These are phyloP conservation scores for Diachrysia chrysitis DNA, from an alignment of 2,888 invertebrate genomes.

Conservation along the genomic window DNA sequence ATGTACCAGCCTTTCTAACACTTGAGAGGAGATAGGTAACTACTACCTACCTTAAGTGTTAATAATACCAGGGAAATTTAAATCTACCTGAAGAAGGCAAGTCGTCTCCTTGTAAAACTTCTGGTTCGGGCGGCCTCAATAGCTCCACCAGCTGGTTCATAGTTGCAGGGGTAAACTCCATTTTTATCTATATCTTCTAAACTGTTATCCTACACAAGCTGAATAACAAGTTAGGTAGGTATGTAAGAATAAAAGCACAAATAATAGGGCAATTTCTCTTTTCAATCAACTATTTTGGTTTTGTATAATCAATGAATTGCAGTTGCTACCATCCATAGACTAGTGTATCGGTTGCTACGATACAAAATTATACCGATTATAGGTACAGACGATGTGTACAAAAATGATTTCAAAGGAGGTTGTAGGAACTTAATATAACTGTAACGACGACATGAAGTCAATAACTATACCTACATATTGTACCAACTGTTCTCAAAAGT, in stretches of 20 bases:
- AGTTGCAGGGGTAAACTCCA: constrained; percentile 71
- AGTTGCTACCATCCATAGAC: too few relatives aligned
- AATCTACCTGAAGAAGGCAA: constrained; percentile 59
- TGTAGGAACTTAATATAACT: constrained; percentile 3
- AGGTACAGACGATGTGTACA: not conserved
- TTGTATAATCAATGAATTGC: not conserved
- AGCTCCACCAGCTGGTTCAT: constrained; percentile 78
- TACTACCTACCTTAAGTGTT: too few relatives aligned
- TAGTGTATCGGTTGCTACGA: constrained; percentile 22
- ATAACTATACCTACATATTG: not conserved
- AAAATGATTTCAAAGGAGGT: constrained; percentile 3
- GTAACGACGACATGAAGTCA: constrained; percentile 5
- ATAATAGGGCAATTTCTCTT: too few relatives aligned
- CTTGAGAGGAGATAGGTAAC: too few relatives aligned
- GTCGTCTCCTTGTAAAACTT: constrained; percentile 82
- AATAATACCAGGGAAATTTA: not conserved
- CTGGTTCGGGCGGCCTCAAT: constrained; percentile 80
- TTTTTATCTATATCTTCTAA: constrained; percentile 54
- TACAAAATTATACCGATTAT: constrained; percentile 31
- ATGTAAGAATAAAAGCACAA: not conserved
- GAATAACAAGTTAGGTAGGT: not conserved
- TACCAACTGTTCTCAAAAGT: not conserved
- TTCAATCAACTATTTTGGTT: not conserved
- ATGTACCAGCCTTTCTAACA: too few relatives aligned
- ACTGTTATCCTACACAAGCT: not conserved